Conservation (phyloP, 2,888 invertebrate genomes). For the Hydriomena furcata region DNA sequence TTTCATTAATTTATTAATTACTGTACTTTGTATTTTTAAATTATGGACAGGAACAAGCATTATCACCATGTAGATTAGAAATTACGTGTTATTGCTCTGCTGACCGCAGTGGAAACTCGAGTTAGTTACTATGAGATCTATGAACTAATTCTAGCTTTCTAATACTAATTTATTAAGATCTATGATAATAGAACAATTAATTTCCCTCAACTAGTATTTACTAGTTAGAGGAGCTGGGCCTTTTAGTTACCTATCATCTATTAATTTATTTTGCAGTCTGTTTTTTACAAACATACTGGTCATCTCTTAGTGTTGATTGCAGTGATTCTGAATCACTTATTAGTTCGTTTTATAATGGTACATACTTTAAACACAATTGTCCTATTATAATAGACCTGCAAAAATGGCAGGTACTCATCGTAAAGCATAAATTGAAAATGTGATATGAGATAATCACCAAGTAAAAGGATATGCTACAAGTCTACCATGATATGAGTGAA, state of each 20-base stretch:
- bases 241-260: not conserved
- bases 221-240: not conserved
- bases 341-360: not conserved
- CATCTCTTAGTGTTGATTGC: no score
- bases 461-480: slow-evolving; percentile 59
- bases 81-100: slow-evolving; percentile 8
- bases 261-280: not conserved
- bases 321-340: no score
- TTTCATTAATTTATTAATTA: no score
- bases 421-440: slow-evolving; percentile 17
- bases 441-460: slow-evolving; percentile 28
- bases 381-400: slow-evolving; percentile 12
- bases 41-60: slow-evolving; percentile 15
- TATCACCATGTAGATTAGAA: slow-evolving; percentile 13
- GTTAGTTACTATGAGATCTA: slow-evolving; percentile 1
- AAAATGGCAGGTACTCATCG: slow-evolving; percentile 10
- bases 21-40: no score
- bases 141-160: slow-evolving; percentile 2
- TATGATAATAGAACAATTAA: slow-evolving; percentile 1
- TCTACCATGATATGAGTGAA: slow-evolving; percentile 86
- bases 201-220: not conserved
- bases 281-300: no score
- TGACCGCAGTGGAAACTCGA: slow-evolving; percentile 4
- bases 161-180: slow-evolving; percentile 3
- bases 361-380: slow-evolving; percentile 5